Evolutionary conservation across 35 echinoderm and acorn worm genomes (phyloP).

Genomic region (Chiridota heheva): DNA sequence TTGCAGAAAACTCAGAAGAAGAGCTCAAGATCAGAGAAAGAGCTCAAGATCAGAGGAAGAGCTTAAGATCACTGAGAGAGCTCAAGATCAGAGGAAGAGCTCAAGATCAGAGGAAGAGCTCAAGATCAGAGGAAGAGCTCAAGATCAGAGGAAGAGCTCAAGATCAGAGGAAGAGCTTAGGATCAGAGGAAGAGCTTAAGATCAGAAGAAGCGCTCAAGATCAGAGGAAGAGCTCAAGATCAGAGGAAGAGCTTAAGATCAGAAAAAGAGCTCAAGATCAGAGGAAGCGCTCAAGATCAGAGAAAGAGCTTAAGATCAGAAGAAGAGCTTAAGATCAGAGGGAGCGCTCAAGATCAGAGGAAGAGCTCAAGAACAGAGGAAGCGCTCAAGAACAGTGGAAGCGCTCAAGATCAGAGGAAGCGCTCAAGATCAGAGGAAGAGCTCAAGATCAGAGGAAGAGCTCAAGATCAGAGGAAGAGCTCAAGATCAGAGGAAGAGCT

Average conservation of each 20-base stretch:
- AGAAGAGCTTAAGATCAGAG: no score
- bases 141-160: neutral
- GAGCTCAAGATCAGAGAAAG: conserved; percentile 52
- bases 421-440: conserved; percentile 1
- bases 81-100: conserved; percentile 55
- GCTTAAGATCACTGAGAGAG: neutral
- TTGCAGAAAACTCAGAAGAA: conserved; percentile 37
- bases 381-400: no score
- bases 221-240: conserved; percentile 75
- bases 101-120: neutral
- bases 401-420: conserved; percentile 52
- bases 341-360: conserved; percentile 35
- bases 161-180: conserved; percentile 64
- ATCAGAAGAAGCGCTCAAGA: neutral
- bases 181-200: no score
- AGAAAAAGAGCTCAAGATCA: conserved; percentile 74
- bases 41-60: no score
- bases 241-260: neutral
- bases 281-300: conserved; percentile 15
- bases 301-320: no score
- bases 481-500: conserved; percentile 56
- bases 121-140: conserved; percentile 59
- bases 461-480: neutral
- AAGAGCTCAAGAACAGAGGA: no score
- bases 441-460: conserved; percentile 55